Conservation (phyloP, 2,113 vertebrate species). For the Porphyrio hochstetteri region DNA sequence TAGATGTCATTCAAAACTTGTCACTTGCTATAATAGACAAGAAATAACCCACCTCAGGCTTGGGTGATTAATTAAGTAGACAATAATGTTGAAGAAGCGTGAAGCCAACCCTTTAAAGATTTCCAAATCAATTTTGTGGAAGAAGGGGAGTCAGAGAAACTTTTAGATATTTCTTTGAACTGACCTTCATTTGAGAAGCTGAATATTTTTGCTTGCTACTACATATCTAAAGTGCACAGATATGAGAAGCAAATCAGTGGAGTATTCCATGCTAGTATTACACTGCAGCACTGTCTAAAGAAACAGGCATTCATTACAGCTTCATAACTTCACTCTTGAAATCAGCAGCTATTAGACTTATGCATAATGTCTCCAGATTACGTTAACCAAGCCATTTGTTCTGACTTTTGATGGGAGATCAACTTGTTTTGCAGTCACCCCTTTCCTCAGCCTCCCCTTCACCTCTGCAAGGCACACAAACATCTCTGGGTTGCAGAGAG, state of each 20-base stretch:
- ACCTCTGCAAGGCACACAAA: background rate
- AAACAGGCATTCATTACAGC: background rate
- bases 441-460: background rate
- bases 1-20: background rate
- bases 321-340: background rate
- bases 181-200: background rate
- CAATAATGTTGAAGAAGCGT: background rate
- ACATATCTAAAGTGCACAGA: background rate
- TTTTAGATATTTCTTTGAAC: background rate
- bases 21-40: background rate
- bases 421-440: background rate
- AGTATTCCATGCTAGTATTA: background rate
- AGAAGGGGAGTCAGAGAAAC: background rate
- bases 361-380: background rate
- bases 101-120: background rate
- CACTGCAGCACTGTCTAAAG: background rate
- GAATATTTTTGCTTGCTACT: background rate
- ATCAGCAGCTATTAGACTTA: background rate
- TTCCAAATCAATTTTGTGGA: background rate
- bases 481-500: background rate
- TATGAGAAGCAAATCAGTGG: background rate
- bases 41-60: background rate
- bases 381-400: slow-evolving; percentile 49
- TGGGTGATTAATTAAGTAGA: background rate
- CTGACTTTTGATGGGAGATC: background rate